Evolutionary conservation across 2,888 invertebrate genomes (phyloP), one percentile per base, ranked within the genome.

Genomic region (Neoscelio sp.): DNA sequence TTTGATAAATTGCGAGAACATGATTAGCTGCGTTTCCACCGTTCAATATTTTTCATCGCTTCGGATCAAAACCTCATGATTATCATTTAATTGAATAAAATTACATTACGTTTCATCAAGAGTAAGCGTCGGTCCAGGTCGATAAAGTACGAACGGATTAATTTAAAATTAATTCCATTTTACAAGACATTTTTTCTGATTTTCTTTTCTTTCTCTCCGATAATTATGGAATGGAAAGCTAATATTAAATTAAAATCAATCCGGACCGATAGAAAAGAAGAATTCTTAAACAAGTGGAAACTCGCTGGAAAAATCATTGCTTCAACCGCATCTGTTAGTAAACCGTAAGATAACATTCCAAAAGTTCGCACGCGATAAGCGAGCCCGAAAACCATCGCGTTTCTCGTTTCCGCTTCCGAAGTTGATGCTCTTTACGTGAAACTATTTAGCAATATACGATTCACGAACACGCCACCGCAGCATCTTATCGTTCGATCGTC

Each of bases 321-420:
- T 60, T 77, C 35, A 40, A 76, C 78, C 70, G 42, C 68, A 62
- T 70, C 76, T 77, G 76, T 58, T 62, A 82, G 71, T 58, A 78
- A 83, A 74, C 74, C 83, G 73, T 82, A 78, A 82, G 80, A 80
- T 84, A 87, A 88, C 88, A 89, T 89, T 89, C 88, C 88, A 88
- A 86, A 86, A 82, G 80, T 85, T 87, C 82, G 85, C 81, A 80
- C 76, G 80, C 82, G 78, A 80, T 62, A 82, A 67, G 82, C 78
- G 82, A 83, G 77, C 74, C 79, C 52, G 76, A 76, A n/a, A 78
- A 74, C 80, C 54, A 73, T 78, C 81, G 75, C 82, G 82, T 83
- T 82, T 82, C 82, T 78, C 50, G 64, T 65, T 75, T 75, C 60
- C 71, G 70, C 56, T 83, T 80, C 70, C 50, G 75, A 67, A 67